Conservation (phyloP, 2,113 vertebrate species). For the Perccottus glenii region DNA sequence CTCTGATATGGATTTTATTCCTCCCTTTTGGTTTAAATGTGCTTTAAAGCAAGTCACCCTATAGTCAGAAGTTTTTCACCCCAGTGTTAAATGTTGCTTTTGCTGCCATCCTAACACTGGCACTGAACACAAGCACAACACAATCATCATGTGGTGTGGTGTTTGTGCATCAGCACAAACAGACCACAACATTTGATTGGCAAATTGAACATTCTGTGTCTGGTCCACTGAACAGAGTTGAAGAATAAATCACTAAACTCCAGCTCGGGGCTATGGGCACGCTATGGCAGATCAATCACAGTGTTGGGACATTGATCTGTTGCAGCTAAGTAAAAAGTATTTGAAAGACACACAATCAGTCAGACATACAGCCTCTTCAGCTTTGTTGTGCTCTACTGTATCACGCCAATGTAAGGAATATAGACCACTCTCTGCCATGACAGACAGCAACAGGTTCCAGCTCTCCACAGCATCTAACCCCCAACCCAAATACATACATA, state of each 20-base stretch:
- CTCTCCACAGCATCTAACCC: slow-evolving; percentile 16
- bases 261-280: slow-evolving; percentile 45
- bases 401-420: slow-evolving; percentile 50
- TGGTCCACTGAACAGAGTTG: slow-evolving; percentile 42
- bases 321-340: slow-evolving; percentile 5
- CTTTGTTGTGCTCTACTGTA: slow-evolving; percentile 31
- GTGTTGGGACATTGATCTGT: slow-evolving; percentile 53
- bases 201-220: slow-evolving; percentile 49
- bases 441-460: slow-evolving; percentile 73
- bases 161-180: slow-evolving; percentile 14
- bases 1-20: slow-evolving; percentile 25
- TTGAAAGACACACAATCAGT: not conserved
- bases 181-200: slow-evolving; percentile 52
- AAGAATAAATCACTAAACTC: slow-evolving; percentile 53
- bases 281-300: slow-evolving; percentile 11
- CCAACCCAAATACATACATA: slow-evolving; percentile 19
- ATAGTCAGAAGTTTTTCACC: slow-evolving; percentile 7
- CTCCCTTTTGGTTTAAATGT: slow-evolving; percentile 20
- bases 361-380: too few species aligned
- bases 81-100: slow-evolving; percentile 10
- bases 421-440: slow-evolving; percentile 51
- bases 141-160: not conserved
- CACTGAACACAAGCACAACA: slow-evolving; percentile 9
- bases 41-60: slow-evolving; percentile 8
- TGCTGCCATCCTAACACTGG: not conserved